Conservation (phyloP, 1,140 invertebrate genomes). For the Papilio dardanus region DNA sequence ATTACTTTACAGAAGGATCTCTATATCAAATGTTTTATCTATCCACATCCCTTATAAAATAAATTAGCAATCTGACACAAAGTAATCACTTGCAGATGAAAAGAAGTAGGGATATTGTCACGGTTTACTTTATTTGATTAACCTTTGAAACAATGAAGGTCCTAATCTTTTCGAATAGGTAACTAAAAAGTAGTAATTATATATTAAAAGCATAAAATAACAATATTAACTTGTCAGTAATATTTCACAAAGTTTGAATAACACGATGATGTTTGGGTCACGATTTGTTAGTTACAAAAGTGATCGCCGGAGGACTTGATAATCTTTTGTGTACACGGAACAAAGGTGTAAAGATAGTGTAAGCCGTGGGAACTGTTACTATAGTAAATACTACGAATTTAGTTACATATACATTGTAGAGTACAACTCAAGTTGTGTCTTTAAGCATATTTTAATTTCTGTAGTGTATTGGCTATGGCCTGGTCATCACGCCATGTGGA, state of each 20-base stretch:
- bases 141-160: no score
- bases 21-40: neutral
- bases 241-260: neutral
- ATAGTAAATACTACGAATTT: neutral
- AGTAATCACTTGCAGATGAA: neutral
- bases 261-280: neutral
- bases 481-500: no score
- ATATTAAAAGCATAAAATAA: neutral
- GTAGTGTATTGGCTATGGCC: no score
- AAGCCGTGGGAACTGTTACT: neutral
- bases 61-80: neutral
- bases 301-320: neutral
- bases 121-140: no score
- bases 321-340: constrained; percentile 12
- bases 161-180: no score
- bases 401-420: neutral
- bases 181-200: no score
- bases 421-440: neutral
- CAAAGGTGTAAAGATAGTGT: neutral
- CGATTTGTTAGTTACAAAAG: neutral
- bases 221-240: neutral
- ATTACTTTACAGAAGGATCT: no score
- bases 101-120: neutral
- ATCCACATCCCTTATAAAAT: neutral
- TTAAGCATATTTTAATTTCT: no score